Evolutionary conservation across 2,797 vertebrate species (phyloP), one percentile per base, ranked within the genome.

Genomic region (Corythornis leucogaster): DNA sequence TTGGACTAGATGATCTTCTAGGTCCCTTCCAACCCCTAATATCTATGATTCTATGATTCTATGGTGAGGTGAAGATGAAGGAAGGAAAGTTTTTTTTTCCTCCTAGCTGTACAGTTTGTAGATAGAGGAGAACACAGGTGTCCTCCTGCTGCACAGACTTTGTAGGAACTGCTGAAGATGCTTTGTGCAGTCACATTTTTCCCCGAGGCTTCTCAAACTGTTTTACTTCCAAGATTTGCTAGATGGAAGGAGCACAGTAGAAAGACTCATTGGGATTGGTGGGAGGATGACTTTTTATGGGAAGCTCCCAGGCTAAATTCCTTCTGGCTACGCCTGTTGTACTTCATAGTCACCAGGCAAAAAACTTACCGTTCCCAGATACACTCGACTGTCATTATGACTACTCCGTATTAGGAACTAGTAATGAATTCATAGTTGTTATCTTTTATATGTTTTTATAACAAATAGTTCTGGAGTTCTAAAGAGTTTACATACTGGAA

Each of bases 231-330:
- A 20, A 61, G 26, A 59, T 67, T 69, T 77, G 45, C 53, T 46
- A 26, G 26, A 53, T 4, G 3, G 30, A 77, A 58, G 0, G 4
- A 78, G 38, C 7, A 10, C 0, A 0, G 61, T 57, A 64, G 30
- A 79, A 90, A 73, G 42, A 43, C 46, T 83, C 6, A 0, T 0
- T 9, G 10, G 69, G 24, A 9, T 24, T 84, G 33, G 5, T 80
- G 58, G 57, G 35, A 87, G 35, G 62, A 50, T 62, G 54, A 15
- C 24, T 80, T 89, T 78, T 71, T 51, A 51, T 13, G 21, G 51
- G 40, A 83, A 67, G 16, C n/a, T 75, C 38, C 38, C 38, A 40
- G 15, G 46, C 93, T 68, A 50, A 74, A 74, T 89, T 76, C 46
- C 53, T 76, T 51, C 33, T 11, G 40, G 9, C 59, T 81, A 1